Percentiles rank a stretch among this genome's conserved stretches.
Conservation (phyloP, 2,113 vertebrate genomes). For the Kryptolebias marmoratus region DNA sequence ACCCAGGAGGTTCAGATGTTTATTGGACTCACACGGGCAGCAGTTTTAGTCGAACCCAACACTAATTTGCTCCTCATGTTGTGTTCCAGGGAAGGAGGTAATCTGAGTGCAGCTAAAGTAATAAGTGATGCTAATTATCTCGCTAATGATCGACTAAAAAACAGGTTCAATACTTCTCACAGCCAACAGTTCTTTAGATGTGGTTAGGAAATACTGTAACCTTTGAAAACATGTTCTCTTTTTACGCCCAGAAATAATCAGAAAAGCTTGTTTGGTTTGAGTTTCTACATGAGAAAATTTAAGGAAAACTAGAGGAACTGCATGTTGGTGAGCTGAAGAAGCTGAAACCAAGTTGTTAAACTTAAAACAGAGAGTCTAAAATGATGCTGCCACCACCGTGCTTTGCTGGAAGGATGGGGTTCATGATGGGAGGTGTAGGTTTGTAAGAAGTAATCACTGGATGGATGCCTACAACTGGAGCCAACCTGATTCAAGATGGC, state of each 20-base stretch:
- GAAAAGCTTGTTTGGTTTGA: constrained; percentile 3
- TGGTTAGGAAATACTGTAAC: background rate
- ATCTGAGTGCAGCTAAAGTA: constrained; percentile 13
- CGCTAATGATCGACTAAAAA: background rate
- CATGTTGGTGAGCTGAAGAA: no score
- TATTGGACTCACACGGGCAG: constrained; percentile 69
- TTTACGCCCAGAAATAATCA: constrained; percentile 1
- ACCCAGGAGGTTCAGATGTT: constrained; percentile 14
- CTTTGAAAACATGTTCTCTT: background rate
- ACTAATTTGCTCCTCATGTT: constrained; percentile 47
- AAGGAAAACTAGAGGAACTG: no score
- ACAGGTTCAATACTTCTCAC: background rate
- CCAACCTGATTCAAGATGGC: no score
- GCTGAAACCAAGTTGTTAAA: no score
- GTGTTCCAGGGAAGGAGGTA: constrained; percentile 9
- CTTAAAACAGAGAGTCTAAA: no score
- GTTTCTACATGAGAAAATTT: background rate
- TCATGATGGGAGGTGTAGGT: no score
- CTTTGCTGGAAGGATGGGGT: no score
- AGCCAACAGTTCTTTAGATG: background rate
- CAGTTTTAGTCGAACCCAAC: constrained; percentile 53
- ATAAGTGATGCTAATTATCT: constrained; percentile 15
- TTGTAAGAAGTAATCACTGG: no score
- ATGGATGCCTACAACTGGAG: no score
- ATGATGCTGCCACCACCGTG: no score